Conservation (phyloP, 1,140 invertebrate genomes). For the Sitodiplosis mosellana region DNA sequence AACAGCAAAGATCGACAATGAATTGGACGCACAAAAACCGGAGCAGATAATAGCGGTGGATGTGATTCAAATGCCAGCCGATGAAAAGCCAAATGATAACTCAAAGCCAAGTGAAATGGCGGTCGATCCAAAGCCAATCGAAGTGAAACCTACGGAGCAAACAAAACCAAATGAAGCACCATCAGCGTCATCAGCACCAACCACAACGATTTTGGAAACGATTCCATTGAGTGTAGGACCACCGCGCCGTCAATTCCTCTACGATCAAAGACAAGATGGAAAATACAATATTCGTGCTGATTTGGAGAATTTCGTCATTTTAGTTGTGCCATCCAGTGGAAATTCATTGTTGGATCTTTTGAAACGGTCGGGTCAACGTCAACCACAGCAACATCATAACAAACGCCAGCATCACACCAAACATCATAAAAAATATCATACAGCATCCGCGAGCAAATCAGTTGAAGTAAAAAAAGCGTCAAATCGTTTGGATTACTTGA, state of each 20-base stretch:
- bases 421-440: constrained; percentile 1
- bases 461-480: not conserved
- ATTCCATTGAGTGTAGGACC: not conserved
- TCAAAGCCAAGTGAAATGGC: not conserved
- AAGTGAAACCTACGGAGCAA: not conserved
- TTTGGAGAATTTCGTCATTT: constrained; percentile 39
- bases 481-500: not conserved
- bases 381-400: not conserved
- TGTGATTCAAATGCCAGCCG: too few relatives aligned
- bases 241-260: constrained; percentile 20
- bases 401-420: constrained; percentile 7
- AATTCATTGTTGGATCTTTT: constrained; percentile 26
- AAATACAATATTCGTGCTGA: constrained; percentile 40
- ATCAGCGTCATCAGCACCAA: too few relatives aligned
- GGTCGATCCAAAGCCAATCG: not conserved
- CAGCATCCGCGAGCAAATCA: not conserved
- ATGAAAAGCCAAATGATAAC: not conserved
- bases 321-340: constrained; percentile 33
- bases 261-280: constrained; percentile 41
- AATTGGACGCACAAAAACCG: too few relatives aligned
- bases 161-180: not conserved
- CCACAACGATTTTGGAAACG: too few relatives aligned
- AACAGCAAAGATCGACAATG: too few relatives aligned
- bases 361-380: constrained; percentile 12
- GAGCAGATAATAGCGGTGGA: too few relatives aligned